Base-by-base conservation (phyloP, 2,888 invertebrate species). In the Arge pagana region DNA sequence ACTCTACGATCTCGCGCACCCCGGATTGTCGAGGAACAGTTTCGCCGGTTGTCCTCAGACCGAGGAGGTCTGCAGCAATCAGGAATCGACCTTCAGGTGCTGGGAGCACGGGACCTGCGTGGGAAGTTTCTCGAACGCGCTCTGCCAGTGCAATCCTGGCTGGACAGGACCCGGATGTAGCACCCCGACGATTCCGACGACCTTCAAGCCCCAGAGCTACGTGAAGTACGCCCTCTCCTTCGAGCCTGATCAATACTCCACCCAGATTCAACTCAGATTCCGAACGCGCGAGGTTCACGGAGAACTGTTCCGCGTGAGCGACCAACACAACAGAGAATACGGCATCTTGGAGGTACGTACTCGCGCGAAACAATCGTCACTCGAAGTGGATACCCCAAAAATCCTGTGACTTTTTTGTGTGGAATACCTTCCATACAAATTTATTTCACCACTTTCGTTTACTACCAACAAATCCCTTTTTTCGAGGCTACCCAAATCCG, bases 141-240 rank as follows among this genome's bases (percentile, higher is more conserved):
- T 89, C 55, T 99, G 99, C 75, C 90, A 93, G 64, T 99, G 99
- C 70, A 87, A 90, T 63, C 95, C 97, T 0, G 98, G 98, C 7
- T 99, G 90, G 89, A 91, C 91, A 1, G 97, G 97, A 6, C 90
- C 91, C 0, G 87, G 90, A 0, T 94, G 94, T 71, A 88, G 89
- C 65, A 84, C 89, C 36, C 86, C 89, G 43, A 95, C 94, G 0
- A 89, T 89, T 39, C 93, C 94, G 0, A 92, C 94, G 0, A 95
- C 95, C 55, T 96, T 97, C 77, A 89, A 93, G 70, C 88, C 90
- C 1, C 92, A 94, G 75, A 95, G 95, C 61, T 97, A 96, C 76
- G 94, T 97, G n/a, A 95, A 96, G 74, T 97, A 96, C 74, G 94
- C 95, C 2, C 79, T 97, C 24, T 93, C 93, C 64, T 96, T 95